A percentile compares a stretch with the other conserved stretches of the same genome.
Conservation (phyloP, 2,113 vertebrate species). For the Eulemur rufifrons region DNA sequence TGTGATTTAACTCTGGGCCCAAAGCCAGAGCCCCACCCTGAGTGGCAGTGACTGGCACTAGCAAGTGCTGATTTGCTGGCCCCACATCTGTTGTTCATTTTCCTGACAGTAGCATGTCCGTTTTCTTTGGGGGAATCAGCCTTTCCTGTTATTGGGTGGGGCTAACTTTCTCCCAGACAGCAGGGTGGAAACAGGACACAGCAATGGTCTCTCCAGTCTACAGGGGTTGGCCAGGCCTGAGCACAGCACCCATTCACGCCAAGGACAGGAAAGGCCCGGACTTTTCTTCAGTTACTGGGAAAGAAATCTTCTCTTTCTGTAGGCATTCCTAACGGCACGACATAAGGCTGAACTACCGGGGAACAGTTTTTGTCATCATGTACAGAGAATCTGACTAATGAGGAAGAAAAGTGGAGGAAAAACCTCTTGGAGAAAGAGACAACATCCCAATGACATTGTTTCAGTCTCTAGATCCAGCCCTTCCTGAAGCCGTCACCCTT, state of each 20-base stretch:
- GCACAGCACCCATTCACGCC: not conserved
- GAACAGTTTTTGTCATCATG: not conserved
- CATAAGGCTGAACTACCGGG: not conserved
- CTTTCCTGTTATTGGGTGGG: not conserved
- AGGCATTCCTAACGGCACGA: not conserved
- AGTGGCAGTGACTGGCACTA: not conserved
- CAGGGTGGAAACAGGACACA: not conserved
- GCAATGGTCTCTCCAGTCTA: not conserved
- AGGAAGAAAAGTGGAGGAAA: not conserved
- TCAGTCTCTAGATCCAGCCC: not conserved
- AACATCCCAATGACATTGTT: not conserved
- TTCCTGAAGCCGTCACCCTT: not conserved
- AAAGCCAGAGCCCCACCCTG: not conserved
- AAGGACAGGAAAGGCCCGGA: not conserved
- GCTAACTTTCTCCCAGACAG: not conserved
- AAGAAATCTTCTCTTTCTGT: not conserved
- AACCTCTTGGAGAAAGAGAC: not conserved
- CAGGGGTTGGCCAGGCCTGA: not conserved
- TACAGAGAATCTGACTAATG: not conserved
- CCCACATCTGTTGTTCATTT: not conserved
- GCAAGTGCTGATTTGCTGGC: not conserved
- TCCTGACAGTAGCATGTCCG: not conserved
- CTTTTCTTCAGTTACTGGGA: not conserved
- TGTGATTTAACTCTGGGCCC: not conserved
- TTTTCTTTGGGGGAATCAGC: not conserved